Evolutionary conservation across 2,888 invertebrate species (phyloP).

Genomic region (Luperina testacea): DNA sequence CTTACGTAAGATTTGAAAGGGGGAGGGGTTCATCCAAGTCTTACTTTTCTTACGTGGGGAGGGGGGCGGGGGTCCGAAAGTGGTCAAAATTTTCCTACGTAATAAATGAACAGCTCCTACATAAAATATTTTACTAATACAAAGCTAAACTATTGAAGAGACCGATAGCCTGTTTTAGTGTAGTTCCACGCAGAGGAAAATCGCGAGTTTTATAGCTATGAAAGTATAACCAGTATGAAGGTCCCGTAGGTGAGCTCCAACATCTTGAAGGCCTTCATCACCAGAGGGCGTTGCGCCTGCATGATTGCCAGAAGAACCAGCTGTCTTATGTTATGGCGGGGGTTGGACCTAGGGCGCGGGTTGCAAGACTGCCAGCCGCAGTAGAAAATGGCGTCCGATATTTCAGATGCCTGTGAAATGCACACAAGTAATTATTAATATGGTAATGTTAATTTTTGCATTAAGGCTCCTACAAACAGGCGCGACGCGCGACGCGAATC

Average conservation of each 20-base stretch:
- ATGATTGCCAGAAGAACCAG: constrained; percentile 79
- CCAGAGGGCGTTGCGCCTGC: constrained; percentile 82
- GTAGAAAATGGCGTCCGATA: constrained; percentile 84
- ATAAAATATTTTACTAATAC: background rate
- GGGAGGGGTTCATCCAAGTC: no score
- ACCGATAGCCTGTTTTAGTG: background rate
- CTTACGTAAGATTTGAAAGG: no score
- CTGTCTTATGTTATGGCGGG: constrained; percentile 71
- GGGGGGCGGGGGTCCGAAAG: no score
- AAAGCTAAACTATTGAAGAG: background rate
- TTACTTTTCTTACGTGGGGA: no score
- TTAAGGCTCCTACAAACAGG: no score
- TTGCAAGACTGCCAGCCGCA: constrained; percentile 83
- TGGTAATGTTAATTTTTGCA: no score
- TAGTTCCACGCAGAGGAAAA: background rate
- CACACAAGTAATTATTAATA: no score
- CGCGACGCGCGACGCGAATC: no score
- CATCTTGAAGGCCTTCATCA: constrained; percentile 88
- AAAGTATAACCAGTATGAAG: constrained; percentile 76
- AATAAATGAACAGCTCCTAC: no score
- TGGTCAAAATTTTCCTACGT: no score
- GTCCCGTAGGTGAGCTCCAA: constrained; percentile 82
- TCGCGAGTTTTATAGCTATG: background rate
- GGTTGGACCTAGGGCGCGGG: constrained; percentile 56
- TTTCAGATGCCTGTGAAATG: constrained; percentile 77